These are phyloP conservation scores for Callionymus lyra DNA, from an alignment of 2,113 vertebrate genomes.

Conservation along the genomic window DNA sequence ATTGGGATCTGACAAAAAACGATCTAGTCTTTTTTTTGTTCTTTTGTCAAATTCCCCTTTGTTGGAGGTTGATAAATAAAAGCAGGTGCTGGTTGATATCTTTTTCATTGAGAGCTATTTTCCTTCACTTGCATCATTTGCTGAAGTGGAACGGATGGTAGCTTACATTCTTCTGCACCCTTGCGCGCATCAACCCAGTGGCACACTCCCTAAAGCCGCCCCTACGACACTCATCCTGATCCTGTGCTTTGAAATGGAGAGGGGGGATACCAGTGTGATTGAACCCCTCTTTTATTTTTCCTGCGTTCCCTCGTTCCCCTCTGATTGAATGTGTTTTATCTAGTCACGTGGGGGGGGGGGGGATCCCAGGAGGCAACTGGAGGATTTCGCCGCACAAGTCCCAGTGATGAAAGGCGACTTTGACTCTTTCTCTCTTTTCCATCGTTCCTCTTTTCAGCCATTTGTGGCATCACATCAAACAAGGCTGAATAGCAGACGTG, in stretches of 20 bases:
- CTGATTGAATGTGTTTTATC: conserved; percentile 59
- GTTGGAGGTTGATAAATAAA: too few species aligned
- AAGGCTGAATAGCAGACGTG: conserved; percentile 49
- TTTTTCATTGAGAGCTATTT: background rate
- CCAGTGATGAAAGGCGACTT: conserved; percentile 50
- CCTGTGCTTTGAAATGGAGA: conserved; percentile 38
- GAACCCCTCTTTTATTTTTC: conserved; percentile 37
- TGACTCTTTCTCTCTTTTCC: conserved; percentile 32
- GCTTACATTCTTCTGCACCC: background rate
- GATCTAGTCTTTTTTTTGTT: too few species aligned
- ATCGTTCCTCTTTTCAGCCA: conserved; percentile 38
- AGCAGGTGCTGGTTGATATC: too few species aligned
- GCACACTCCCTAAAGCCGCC: conserved; percentile 8
- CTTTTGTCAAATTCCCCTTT: too few species aligned
- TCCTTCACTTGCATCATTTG: background rate
- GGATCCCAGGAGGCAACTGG: conserved; percentile 7
- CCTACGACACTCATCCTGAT: conserved; percentile 10
- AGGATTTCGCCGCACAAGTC: conserved; percentile 26
- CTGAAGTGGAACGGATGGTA: background rate
- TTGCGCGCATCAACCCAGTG: conserved; percentile 10
- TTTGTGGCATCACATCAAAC: conserved; percentile 51
- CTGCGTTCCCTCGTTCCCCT: conserved; percentile 27
- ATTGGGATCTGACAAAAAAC: too few species aligned
- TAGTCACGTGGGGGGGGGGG: conserved; percentile 12
- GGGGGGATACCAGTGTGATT: conserved; percentile 32